phyloP scores from a whole-genome alignment of 1,140 invertebrate genomes.

The Aphelinus atriplicis region DNA sequence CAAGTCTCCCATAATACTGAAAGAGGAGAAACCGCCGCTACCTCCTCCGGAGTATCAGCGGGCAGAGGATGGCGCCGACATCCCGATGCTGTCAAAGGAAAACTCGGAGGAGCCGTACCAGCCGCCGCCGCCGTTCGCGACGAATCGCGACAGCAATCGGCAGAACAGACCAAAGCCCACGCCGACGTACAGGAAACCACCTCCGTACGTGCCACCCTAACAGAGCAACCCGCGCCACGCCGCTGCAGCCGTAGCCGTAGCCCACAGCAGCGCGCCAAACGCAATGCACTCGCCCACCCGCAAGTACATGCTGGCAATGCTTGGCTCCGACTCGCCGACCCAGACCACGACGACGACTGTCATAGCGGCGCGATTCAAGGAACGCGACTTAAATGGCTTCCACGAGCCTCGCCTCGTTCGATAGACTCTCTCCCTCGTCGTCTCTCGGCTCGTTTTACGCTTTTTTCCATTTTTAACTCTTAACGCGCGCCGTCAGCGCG shows the following conservation, averaged over 20 bases:
- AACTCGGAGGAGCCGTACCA: slow-evolving; percentile 68
- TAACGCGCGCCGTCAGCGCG: background rate
- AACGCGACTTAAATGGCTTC: slow-evolving; percentile 33
- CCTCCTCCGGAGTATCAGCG: slow-evolving; percentile 80
- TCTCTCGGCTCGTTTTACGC: background rate
- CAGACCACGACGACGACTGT: slow-evolving; percentile 55
- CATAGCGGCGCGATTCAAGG: slow-evolving; percentile 28
- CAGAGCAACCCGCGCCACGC: slow-evolving; percentile 49
- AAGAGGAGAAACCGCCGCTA: slow-evolving; percentile 91
- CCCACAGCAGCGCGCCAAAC: slow-evolving; percentile 36
- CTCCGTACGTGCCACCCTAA: slow-evolving; percentile 93
- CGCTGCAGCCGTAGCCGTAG: slow-evolving; percentile 36
- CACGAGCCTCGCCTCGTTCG: slow-evolving; percentile 28
- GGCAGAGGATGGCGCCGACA: slow-evolving; percentile 64
- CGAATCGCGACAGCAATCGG: slow-evolving; percentile 74
- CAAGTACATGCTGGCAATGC: slow-evolving; percentile 61
- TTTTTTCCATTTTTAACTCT: background rate
- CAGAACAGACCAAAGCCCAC: slow-evolving; percentile 80
- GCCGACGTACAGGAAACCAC: slow-evolving; percentile 88
- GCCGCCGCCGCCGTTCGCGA: slow-evolving; percentile 80
- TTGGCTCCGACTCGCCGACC: slow-evolving; percentile 56
- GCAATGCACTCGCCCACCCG: slow-evolving; percentile 53
- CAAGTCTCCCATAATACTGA: slow-evolving; percentile 90
- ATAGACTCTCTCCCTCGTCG: slow-evolving; percentile 13
- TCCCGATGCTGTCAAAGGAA: slow-evolving; percentile 63